Percentiles rank a stretch among this genome's conserved stretches.
phyloP scores from a whole-genome alignment of 1,140 invertebrate species.

The Drosophila kepulauana region DNA sequence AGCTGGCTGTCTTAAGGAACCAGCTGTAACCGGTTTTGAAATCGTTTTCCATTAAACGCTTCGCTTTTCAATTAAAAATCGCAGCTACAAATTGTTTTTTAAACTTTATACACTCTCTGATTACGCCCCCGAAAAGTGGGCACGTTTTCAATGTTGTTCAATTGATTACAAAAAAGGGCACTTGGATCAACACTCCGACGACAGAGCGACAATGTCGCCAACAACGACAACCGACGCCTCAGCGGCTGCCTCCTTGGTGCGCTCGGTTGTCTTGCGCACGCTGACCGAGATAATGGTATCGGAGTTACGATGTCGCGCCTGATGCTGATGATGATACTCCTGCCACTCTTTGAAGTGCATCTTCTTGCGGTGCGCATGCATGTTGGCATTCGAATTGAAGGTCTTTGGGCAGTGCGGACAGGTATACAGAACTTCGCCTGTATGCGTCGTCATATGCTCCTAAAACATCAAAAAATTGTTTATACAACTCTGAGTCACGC shows the following conservation, averaged over 20 bases:
- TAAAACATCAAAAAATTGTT: conserved; percentile 21
- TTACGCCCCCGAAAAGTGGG: conserved; percentile 33
- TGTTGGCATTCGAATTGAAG: conserved; percentile 80
- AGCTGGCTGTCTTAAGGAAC: conserved; percentile 36
- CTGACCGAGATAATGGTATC: conserved; percentile 66
- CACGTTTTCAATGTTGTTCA: conserved; percentile 10
- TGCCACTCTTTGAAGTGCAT: conserved; percentile 79
- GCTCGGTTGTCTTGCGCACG: conserved; percentile 66
- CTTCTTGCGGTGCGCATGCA: conserved; percentile 82
- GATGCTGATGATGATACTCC: conserved; percentile 52
- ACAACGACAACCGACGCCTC: background rate
- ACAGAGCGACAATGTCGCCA: background rate
- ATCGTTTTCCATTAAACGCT: conserved; percentile 48
- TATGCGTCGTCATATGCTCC: conserved; percentile 82
- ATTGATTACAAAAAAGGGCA: conserved; percentile 20
- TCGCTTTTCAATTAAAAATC: conserved; percentile 62
- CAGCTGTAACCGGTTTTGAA: conserved; percentile 42
- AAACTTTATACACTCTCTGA: conserved; percentile 37
- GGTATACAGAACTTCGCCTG: conserved; percentile 76
- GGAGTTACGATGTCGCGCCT: conserved; percentile 28
- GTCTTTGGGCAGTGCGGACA: conserved; percentile 79
- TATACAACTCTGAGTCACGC: background rate
- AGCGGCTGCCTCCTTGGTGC: conserved; percentile 1
- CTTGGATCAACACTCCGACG: conserved; percentile 36
- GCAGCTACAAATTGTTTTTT: conserved; percentile 52